A percentile compares a stretch with the other conserved stretches of the same genome.
phyloP scores from a whole-genome alignment of 2,797 vertebrate genomes.

The Gymnothorax javanicus region DNA sequence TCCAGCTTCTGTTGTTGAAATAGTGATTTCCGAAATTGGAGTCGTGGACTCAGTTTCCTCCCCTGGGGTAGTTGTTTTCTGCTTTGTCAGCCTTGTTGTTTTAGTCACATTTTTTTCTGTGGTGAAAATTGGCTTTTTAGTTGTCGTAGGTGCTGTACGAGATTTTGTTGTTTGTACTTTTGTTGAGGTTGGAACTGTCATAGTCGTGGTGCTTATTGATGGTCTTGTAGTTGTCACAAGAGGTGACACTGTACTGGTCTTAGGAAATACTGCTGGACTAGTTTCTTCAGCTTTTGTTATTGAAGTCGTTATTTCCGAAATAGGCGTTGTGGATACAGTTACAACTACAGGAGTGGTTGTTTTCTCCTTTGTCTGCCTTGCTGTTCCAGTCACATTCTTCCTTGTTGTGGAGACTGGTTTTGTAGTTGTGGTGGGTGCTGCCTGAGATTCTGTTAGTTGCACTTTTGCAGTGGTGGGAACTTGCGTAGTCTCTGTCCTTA shows the following conservation, averaged over 20 bases:
- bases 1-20: not conserved
- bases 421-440: no score
- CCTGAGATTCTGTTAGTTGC: no score
- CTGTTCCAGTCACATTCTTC: no score
- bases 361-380: no score
- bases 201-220: not conserved
- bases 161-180: not conserved
- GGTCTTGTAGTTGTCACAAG: not conserved
- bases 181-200: not conserved
- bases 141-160: not conserved
- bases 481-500: not conserved
- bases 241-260: slow-evolving; percentile 50
- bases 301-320: slow-evolving; percentile 2
- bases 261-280: no score
- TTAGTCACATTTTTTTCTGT: not conserved
- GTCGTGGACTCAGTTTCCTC: slow-evolving; percentile 27
- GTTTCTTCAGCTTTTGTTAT: slow-evolving; percentile 4
- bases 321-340: no score
- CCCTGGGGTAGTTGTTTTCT: not conserved
- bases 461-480: no score
- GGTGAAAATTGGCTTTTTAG: slow-evolving; percentile 10
- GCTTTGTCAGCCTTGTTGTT: not conserved
- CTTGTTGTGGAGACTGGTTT: no score
- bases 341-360: no score
- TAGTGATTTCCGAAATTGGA: not conserved